Conservation (phyloP, 2,888 invertebrate species). For the Pandemis cinnamomeana region DNA sequence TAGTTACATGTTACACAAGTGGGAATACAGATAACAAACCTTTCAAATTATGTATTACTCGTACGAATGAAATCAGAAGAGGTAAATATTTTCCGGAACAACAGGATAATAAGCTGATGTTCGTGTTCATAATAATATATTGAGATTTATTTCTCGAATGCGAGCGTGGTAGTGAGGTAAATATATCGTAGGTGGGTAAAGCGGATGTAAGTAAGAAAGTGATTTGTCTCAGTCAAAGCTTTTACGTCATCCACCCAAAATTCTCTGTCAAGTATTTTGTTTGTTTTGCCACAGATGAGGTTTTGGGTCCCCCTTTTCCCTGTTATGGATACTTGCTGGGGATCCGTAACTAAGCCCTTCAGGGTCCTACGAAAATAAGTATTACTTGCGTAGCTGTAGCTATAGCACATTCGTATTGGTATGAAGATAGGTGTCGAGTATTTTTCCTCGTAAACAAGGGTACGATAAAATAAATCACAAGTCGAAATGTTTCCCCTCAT, state of each 20-base stretch:
- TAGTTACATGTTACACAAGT: not conserved
- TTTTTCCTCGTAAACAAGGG: conserved; percentile 38
- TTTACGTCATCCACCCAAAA: conserved; percentile 51
- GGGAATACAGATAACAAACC: not conserved
- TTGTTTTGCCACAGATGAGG: conserved; percentile 56
- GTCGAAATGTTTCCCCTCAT: conserved; percentile 33
- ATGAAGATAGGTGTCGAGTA: conserved; percentile 29
- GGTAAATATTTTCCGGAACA: conserved; percentile 29
- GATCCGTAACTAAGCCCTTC: conserved; percentile 19
- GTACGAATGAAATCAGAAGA: conserved; percentile 14
- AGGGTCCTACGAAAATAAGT: conserved; percentile 20
- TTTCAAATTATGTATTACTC: conserved; percentile 4
- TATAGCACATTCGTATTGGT: not conserved
- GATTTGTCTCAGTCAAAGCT: conserved; percentile 66
- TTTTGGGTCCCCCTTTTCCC: conserved; percentile 46
- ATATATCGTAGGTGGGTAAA: conserved; percentile 32
- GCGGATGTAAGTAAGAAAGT: conserved; percentile 52
- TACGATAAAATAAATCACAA: conserved; percentile 32
- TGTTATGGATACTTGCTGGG: conserved; percentile 35
- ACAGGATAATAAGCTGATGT: conserved; percentile 29
- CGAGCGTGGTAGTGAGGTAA: conserved; percentile 19
- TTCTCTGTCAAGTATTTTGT: conserved; percentile 50
- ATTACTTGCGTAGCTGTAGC: conserved; percentile 13
- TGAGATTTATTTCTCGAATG: conserved; percentile 34
- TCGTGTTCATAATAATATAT: conserved; percentile 31